Evolutionary conservation across 1,140 invertebrate species (phyloP), one percentile per base, ranked within the genome.

Genomic region (Orchesella cincta): DNA sequence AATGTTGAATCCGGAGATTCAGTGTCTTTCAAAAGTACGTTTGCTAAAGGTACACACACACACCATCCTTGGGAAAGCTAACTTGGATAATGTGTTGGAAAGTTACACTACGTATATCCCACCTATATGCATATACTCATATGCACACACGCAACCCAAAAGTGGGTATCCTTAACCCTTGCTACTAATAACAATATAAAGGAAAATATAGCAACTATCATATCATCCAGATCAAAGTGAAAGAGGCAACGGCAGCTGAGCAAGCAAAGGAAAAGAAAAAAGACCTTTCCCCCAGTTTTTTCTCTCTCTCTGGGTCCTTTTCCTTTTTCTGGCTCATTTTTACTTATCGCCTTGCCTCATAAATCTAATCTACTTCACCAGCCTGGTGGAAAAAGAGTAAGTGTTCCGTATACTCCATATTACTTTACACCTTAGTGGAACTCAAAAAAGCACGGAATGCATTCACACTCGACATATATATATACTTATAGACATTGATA

Each of bases 291-390:
- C 23, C 52, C 23, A 8, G 8, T 46, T 46, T 46, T 46, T n/a
- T n/a, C n/a, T n/a, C n/a, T n/a, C n/a, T n/a, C n/a, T n/a, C n/a
- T n/a, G n/a, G n/a, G n/a, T 46, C 39, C 39, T 8, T 8, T 46
- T 18, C 18, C 39, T 46, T 46, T 46, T 57, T 57, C 52, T 57
- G 52, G 52, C 52, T 57, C 52, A 57, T 57, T 57, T 57, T 57
- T 57, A 57, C 52, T 57, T 57, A 57, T 57, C 52, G 52, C 52
- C 52, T 57, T 57, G 12, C 52, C 52, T 57, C 52, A 57, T 57
- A 57, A 57, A 57, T 57, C 52, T 57, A 57, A 57, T 57, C 52
- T 57, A 23, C 52, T 57, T 57, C 52, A 57, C 52, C 52, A 57
- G 52, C 52, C 52, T 57, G 52, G 14, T 57, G 52, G 52, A 57